These are phyloP conservation scores for Scaptomyza hsui DNA, from an alignment of 1,140 invertebrate genomes.

Conservation along the genomic window DNA sequence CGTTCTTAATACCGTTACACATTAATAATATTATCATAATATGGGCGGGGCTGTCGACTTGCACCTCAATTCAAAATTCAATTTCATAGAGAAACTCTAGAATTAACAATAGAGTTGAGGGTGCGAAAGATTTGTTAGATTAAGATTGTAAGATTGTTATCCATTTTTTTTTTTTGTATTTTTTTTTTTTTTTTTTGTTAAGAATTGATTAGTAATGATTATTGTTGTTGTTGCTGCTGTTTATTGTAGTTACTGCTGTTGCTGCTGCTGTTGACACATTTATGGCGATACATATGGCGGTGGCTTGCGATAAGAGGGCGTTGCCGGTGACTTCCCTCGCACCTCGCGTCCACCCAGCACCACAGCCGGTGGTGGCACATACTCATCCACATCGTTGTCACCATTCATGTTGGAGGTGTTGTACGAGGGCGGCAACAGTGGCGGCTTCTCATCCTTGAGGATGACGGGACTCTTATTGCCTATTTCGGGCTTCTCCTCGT, in stretches of 20 bases:
- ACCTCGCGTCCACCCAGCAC: slow-evolving; percentile 88
- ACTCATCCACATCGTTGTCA: slow-evolving; percentile 87
- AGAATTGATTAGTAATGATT: slow-evolving; percentile 64
- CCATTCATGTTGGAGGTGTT: slow-evolving; percentile 83
- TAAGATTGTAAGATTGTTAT: slow-evolving; percentile 33
- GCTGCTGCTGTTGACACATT: slow-evolving; percentile 77
- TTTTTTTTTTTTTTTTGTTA: slow-evolving; percentile 11
- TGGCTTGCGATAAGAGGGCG: slow-evolving; percentile 94
- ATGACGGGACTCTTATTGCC: slow-evolving; percentile 96
- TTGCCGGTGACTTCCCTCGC: slow-evolving; percentile 87
- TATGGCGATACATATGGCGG: slow-evolving; percentile 96
- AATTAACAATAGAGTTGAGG: slow-evolving; percentile 22
- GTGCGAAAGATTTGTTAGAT: slow-evolving; percentile 28
- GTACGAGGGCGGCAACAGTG: slow-evolving; percentile 88
- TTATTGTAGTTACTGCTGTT: slow-evolving; percentile 58
- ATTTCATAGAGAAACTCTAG: slow-evolving; percentile 23
- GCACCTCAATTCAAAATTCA: slow-evolving; percentile 39
- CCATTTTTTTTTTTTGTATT: slow-evolving; percentile 11
- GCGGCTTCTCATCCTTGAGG: slow-evolving; percentile 96
- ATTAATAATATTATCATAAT: slow-evolving; percentile 18
- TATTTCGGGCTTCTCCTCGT: slow-evolving; percentile 94
- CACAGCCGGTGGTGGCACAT: slow-evolving; percentile 92
- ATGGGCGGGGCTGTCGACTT: slow-evolving; percentile 38
- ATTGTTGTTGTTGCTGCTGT: slow-evolving; percentile 66
- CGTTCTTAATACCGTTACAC: slow-evolving; percentile 37